Percentiles rank a stretch among this genome's conserved stretches.
These are phyloP conservation scores for Aythya baeri DNA, from an alignment of 2,113 vertebrate species.

Conservation along the genomic window DNA sequence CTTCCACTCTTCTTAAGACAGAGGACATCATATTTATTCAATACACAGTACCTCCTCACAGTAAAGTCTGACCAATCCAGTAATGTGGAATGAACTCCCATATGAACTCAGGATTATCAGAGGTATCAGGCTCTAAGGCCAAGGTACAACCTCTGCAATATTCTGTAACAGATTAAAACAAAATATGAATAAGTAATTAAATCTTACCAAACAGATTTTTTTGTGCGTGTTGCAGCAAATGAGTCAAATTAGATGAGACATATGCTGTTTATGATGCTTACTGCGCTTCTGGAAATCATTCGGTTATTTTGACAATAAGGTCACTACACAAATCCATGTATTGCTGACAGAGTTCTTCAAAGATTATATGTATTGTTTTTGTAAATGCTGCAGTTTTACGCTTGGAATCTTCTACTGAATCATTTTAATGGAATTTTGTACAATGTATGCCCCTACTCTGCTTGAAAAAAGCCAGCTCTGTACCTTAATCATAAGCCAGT, in stretches of 20 bases:
- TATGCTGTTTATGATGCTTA: background rate
- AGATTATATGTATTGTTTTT: background rate
- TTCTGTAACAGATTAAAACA: background rate
- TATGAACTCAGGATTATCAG: background rate
- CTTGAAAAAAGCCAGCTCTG: background rate
- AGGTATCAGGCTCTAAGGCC: background rate
- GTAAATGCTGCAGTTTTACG: background rate
- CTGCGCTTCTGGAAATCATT: background rate
- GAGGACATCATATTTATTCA: background rate
- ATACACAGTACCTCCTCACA: background rate
- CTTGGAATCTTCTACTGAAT: background rate
- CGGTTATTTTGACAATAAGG: background rate
- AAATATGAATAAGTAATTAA: background rate
- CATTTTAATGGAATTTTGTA: background rate
- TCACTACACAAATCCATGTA: background rate
- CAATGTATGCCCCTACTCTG: rapidly evolving
- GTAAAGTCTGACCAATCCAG: background rate
- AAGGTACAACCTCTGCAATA: background rate
- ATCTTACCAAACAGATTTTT: background rate
- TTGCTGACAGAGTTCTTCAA: background rate
- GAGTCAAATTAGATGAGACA: background rate
- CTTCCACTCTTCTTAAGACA: background rate
- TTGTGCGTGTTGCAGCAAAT: background rate
- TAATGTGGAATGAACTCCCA: background rate
- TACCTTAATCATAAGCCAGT: background rate